These are phyloP conservation scores for Setophaga coronata DNA, from an alignment of 2,113 vertebrate species.

Conservation along the genomic window DNA sequence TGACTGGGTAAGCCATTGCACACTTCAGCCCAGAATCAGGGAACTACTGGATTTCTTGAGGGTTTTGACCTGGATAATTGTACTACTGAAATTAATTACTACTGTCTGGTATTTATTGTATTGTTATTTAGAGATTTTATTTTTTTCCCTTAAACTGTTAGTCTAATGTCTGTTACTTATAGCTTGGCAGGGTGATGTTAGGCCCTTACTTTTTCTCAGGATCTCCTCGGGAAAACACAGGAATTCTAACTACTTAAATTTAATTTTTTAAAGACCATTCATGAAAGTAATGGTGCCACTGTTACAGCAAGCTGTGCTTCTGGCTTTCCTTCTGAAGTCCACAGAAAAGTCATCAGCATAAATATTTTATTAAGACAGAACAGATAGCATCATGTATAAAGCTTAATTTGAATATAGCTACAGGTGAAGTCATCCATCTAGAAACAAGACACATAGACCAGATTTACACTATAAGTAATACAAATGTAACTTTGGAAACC, in stretches of 20 bases:
- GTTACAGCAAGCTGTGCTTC: not conserved
- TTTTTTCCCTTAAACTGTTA: not conserved
- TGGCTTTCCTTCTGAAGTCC: not conserved
- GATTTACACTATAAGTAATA: not conserved
- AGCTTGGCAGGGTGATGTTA: not conserved
- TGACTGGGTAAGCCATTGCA: not conserved
- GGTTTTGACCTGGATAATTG: not conserved
- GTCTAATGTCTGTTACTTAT: not conserved
- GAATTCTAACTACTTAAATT: not conserved
- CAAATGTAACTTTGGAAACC: not conserved
- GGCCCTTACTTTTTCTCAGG: not conserved
- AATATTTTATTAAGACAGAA: not conserved
- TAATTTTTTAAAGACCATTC: not conserved
- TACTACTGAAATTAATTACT: not conserved
- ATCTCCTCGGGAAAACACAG: not conserved
- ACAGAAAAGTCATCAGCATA: not conserved
- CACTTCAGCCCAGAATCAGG: not conserved
- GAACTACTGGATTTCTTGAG: not conserved
- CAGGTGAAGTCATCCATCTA: not conserved
- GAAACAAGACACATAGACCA: not conserved
- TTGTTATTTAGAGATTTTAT: not conserved
- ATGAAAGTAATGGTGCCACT: not conserved
- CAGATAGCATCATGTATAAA: not conserved
- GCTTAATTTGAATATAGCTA: not conserved
- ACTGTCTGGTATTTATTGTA: not conserved